Evolutionary conservation across 1,140 invertebrate species (phyloP).

Genomic region (Oryzaephilus surinamensis): DNA sequence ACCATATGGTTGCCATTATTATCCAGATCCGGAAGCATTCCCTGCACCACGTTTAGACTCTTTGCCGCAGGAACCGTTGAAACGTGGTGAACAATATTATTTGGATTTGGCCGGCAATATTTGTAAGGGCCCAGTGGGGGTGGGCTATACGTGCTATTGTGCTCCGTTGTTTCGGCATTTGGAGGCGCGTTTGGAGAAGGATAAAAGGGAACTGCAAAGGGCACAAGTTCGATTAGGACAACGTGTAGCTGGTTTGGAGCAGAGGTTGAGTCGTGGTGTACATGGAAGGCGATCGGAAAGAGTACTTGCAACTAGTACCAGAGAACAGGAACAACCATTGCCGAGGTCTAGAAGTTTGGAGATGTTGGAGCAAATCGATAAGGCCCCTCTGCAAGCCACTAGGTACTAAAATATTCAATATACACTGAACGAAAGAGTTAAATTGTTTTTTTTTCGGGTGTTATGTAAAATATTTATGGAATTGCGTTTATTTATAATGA

Average conservation of each 20-base stretch:
- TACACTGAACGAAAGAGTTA: too few relatives aligned
- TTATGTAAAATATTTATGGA: too few relatives aligned
- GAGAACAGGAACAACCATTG: slow-evolving; percentile 44
- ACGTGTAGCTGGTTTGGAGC: slow-evolving; percentile 66
- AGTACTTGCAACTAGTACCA: slow-evolving; percentile 41
- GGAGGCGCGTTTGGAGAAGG: slow-evolving; percentile 73
- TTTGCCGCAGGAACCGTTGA: slow-evolving; percentile 72
- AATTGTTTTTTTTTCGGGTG: too few relatives aligned
- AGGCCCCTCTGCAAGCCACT: slow-evolving; percentile 22
- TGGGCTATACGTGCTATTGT: slow-evolving; percentile 68
- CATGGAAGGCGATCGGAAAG: slow-evolving; percentile 48
- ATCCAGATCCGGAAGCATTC: slow-evolving; percentile 70
- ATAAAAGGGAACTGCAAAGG: slow-evolving; percentile 74
- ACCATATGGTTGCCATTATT: slow-evolving; percentile 83
- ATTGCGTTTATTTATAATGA: too few relatives aligned
- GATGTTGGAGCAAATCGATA: slow-evolving; percentile 40
- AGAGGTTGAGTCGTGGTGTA: slow-evolving; percentile 51
- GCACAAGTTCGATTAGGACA: slow-evolving; percentile 70
- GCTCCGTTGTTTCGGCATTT: slow-evolving; percentile 76
- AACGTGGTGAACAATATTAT: slow-evolving; percentile 87
- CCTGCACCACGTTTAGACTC: slow-evolving; percentile 75
- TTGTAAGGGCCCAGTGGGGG: slow-evolving; percentile 83
- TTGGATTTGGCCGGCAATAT: slow-evolving; percentile 93
- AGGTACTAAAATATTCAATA: slow-evolving; percentile 14
- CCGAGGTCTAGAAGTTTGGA: slow-evolving; percentile 54